phyloP scores from a whole-genome alignment of 2,113 vertebrate species.

The Scatophagus argus region DNA sequence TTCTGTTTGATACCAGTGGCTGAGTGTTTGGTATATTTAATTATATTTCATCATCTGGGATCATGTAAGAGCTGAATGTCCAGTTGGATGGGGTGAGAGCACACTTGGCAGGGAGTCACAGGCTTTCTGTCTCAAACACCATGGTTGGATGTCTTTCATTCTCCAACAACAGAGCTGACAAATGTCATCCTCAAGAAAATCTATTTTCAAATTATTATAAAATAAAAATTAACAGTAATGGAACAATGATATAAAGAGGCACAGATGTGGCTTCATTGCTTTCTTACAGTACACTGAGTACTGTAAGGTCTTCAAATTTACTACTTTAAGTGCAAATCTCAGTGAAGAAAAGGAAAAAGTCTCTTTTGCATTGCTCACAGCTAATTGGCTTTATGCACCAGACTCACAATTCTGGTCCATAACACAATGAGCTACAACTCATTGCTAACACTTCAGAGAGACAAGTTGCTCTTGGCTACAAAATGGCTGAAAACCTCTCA shows the following conservation, averaged over 20 bases:
- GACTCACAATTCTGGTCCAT: not conserved
- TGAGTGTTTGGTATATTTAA: conserved; percentile 57
- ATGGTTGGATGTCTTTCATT: conserved; percentile 36
- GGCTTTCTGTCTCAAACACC: conserved; percentile 13
- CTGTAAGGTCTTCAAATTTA: not conserved
- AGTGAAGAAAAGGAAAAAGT: not conserved
- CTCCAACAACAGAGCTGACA: conserved; percentile 2
- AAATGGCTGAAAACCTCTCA: not conserved
- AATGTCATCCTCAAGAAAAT: no score
- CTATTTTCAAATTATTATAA: not conserved
- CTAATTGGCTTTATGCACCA: no score
- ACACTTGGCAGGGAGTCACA: conserved; percentile 53
- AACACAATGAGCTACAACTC: not conserved
- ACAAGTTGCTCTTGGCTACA: not conserved
- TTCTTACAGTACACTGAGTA: no score
- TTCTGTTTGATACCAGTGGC: conserved; percentile 38
- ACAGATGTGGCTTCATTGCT: not conserved
- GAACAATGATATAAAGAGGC: no score
- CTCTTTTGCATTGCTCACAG: not conserved
- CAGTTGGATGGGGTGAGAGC: conserved; percentile 49
- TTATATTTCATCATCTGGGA: conserved; percentile 63
- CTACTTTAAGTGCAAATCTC: not conserved
- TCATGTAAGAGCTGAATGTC: conserved; percentile 60
- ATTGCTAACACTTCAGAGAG: not conserved
- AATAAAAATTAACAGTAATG: not conserved